These are phyloP conservation scores for Prionailurus viverrinus DNA, from an alignment of 2,113 vertebrate species.

Conservation along the genomic window DNA sequence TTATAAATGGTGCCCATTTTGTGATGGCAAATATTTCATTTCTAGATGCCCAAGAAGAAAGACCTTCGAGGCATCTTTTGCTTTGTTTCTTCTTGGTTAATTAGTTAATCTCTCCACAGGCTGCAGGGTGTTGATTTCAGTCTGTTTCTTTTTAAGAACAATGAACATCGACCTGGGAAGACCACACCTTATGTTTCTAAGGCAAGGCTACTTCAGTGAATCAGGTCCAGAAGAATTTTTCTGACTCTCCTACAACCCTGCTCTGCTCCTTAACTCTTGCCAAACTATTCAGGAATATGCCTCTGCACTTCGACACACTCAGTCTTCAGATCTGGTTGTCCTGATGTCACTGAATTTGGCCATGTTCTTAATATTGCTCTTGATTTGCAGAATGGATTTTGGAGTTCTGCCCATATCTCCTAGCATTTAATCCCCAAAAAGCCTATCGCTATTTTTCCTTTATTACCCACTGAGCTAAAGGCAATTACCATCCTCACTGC, in stretches of 20 bases:
- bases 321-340: background rate
- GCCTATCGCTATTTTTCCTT: background rate
- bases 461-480: background rate
- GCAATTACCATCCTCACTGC: background rate
- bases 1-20: background rate
- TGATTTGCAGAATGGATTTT: background rate
- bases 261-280: background rate
- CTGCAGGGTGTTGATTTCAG: background rate
- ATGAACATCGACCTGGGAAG: background rate
- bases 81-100: background rate
- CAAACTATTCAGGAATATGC: background rate
- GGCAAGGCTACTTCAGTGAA: background rate
- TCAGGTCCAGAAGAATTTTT: background rate
- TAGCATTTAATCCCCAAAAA: background rate
- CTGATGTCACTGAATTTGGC: background rate
- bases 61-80: background rate
- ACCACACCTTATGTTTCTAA: background rate
- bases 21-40: background rate
- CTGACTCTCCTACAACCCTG: background rate
- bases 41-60: background rate
- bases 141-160: background rate
- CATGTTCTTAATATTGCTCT: background rate
- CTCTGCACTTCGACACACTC: background rate
- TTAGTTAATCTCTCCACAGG: background rate
- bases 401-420: background rate